These are phyloP conservation scores for Podarcis muralis DNA, from an alignment of 2,113 vertebrate genomes.

Conservation along the genomic window DNA sequence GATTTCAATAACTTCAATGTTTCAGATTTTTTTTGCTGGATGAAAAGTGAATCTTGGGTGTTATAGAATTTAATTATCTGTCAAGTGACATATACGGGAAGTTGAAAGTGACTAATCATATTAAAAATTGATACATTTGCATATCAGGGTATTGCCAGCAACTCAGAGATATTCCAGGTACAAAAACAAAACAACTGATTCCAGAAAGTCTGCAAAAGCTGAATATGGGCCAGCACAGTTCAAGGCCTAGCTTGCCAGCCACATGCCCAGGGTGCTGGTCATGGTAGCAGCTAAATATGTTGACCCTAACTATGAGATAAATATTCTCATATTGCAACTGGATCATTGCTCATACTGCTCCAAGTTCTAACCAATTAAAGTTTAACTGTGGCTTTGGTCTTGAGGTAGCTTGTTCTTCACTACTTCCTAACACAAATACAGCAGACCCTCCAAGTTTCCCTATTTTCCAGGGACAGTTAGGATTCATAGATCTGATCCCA, in stretches of 20 bases:
- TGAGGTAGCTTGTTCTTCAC: too few relatives aligned
- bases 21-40: constrained; percentile 18
- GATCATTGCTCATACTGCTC: too few relatives aligned
- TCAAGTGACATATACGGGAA: not conserved
- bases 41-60: constrained; percentile 12
- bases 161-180: not conserved
- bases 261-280: not conserved
- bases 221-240: not conserved
- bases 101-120: not conserved
- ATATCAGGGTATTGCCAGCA: not conserved
- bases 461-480: too few relatives aligned
- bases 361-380: too few relatives aligned
- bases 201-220: not conserved
- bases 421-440: too few relatives aligned
- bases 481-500: too few relatives aligned
- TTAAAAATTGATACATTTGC: constrained; percentile 18
- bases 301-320: too few relatives aligned
- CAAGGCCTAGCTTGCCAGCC: not conserved
- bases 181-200: not conserved
- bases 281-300: too few relatives aligned
- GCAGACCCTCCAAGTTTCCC: too few relatives aligned
- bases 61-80: constrained; percentile 18
- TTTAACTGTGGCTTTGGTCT: too few relatives aligned
- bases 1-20: constrained; percentile 36
- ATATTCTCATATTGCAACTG: too few relatives aligned